Conservation (phyloP, 2,113 vertebrate species). For the Panthera tigris region DNA sequence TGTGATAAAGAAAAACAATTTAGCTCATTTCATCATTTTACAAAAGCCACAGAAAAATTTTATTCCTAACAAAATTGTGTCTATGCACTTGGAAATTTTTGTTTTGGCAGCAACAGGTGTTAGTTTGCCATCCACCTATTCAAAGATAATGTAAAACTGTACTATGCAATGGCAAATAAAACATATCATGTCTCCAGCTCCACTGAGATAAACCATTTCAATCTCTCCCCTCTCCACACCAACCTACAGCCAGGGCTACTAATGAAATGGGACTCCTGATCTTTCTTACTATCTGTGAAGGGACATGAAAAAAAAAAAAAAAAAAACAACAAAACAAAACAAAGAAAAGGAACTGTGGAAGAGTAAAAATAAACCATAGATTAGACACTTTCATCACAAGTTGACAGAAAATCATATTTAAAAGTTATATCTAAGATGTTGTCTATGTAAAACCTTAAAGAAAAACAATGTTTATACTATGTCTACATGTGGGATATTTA, state of each 20-base stretch:
- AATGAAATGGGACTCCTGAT: fast-evolving
- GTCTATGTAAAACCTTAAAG: not conserved
- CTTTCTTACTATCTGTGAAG: not conserved
- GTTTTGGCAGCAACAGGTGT: not conserved
- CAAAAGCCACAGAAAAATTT: not conserved
- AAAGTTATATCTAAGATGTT: not conserved
- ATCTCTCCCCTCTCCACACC: not conserved
- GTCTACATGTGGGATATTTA: not conserved
- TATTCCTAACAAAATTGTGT: not conserved
- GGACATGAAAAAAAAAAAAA: not conserved
- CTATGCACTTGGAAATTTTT: not conserved
- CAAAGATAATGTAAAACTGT: not conserved
- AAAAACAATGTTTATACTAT: not conserved
- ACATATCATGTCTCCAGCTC: not conserved
- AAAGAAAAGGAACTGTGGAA: not conserved
- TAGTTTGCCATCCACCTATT: not conserved
- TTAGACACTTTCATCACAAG: not conserved
- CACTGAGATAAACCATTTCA: not conserved
- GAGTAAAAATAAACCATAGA: not conserved
- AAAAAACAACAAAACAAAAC: not conserved
- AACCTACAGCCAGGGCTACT: not conserved
- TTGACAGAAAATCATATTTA: not conserved
- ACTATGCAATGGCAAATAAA: not conserved
- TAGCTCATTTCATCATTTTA: not conserved
- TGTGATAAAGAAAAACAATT: constrained; percentile 29